Evolutionary conservation across 2,888 invertebrate genomes (phyloP), one percentile per base, ranked within the genome.

Genomic region (Bombylius major): DNA sequence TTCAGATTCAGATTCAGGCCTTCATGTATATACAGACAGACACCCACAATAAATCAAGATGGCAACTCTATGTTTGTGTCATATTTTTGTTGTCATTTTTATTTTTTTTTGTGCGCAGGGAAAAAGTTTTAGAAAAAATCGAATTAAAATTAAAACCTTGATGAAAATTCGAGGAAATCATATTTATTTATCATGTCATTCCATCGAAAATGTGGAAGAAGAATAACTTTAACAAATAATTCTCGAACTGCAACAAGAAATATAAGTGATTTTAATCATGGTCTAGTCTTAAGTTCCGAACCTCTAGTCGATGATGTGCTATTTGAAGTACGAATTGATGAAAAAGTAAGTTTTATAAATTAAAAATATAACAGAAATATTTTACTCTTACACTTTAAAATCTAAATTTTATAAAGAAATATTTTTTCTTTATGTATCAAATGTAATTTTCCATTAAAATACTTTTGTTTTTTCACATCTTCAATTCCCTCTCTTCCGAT

Each of bases 261-360:
- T 69, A 83, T 85, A 65, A 83, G 86, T 55, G 89, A 90, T 69
- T 92, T 89, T 69, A 90, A 91, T 73, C 86, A 89, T 76, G 92
- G 91, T n/a, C 75, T 93, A 62, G 89, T 91, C 34, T 80, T 93
- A 62, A 87, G 89, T 66, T 82, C 84, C 6, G 85, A 87, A 64
- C 87, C 91, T 5, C 76, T 93, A 36, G 76, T 79, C 59, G 87
- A 90, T 70, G 89, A 92, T 77, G 81, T 86, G 60, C 75, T 90
- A 56, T 93, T 93, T 71, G 89, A 91, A 79, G 85, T 93, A 60
- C 82, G 84, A 66, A 87, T 93, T 67, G 91, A 92, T 69, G 85
- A 86, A 76, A 93, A 92, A 84, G 93, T 93, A 75, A 67, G 72
- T 59, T 32, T 23, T 23, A 23, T 54, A 49, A 47, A 55, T 61